A percentile compares a stretch with the other conserved stretches of the same genome.
These are phyloP conservation scores for Drosophila simulans DNA, from an alignment of 1,140 invertebrate genomes.

Conservation along the genomic window DNA sequence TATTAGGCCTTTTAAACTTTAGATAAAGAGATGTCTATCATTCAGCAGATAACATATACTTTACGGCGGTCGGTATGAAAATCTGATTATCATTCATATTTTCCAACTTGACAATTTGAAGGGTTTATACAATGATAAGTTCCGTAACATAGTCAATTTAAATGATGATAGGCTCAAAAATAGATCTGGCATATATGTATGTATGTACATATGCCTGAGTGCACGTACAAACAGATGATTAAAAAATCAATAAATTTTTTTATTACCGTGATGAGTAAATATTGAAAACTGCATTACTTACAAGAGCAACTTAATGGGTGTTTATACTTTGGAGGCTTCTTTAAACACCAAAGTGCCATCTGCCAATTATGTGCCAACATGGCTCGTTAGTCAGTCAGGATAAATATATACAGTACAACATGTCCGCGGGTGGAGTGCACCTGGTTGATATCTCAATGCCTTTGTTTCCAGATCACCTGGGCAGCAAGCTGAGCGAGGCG, in stretches of 20 bases:
- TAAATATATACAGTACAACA: slow-evolving; percentile 11
- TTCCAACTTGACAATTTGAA: background rate
- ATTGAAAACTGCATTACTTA: too few relatives aligned
- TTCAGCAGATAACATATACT: background rate
- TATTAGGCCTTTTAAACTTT: too few relatives aligned
- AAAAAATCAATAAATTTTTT: background rate
- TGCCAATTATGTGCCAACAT: slow-evolving; percentile 7
- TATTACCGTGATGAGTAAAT: too few relatives aligned
- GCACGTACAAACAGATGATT: background rate
- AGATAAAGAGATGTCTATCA: background rate
- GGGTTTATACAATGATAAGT: slow-evolving; percentile 17
- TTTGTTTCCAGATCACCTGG: slow-evolving; percentile 57
- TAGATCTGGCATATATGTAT: background rate
- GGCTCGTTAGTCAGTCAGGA: slow-evolving; percentile 9
- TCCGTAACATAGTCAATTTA: background rate
- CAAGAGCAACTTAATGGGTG: too few relatives aligned
- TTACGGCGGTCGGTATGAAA: background rate
- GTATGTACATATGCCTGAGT: background rate
- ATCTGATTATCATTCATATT: slow-evolving; percentile 1
- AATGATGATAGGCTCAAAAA: slow-evolving; percentile 10
- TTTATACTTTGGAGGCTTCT: slow-evolving; percentile 1
- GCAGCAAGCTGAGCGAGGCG: slow-evolving; percentile 66
- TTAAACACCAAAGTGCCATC: slow-evolving; percentile 9
- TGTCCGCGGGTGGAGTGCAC: background rate
- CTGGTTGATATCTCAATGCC: slow-evolving; percentile 41